Evolutionary conservation across 30 jellyfish, hydroid and myxozoan genomes (phyloP).

Genomic region (Cassiopea xamachana): DNA sequence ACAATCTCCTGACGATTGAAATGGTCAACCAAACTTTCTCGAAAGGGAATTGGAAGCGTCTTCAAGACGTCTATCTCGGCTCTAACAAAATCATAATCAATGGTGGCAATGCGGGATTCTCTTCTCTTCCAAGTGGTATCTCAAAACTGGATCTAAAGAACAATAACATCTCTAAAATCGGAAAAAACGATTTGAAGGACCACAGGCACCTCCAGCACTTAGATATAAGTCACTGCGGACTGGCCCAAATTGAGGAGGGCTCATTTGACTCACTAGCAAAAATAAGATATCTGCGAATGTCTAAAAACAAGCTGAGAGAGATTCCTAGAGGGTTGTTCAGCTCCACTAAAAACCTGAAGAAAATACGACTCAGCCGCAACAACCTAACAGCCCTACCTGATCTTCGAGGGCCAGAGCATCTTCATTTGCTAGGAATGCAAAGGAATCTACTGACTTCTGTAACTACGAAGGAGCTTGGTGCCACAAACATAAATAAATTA

Average conservation of each 20-base stretch:
- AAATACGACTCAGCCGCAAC: neutral
- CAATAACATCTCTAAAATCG: slow-evolving; percentile 8
- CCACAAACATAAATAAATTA: neutral
- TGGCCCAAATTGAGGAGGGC: slow-evolving; percentile 14
- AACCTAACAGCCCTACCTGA: slow-evolving; percentile 31
- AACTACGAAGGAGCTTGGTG: neutral
- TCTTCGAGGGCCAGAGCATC: neutral
- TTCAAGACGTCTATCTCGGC: neutral
- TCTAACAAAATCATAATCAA: slow-evolving; percentile 1
- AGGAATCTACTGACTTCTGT: slow-evolving; percentile 17
- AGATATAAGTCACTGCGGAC: neutral
- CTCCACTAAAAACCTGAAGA: neutral
- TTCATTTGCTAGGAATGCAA: slow-evolving; percentile 3
- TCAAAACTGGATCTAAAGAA: neutral
- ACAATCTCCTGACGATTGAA: slow-evolving; percentile 3
- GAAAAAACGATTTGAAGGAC: neutral
- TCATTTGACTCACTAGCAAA: slow-evolving; percentile 26
- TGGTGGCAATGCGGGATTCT: neutral
- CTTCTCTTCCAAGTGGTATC: slow-evolving; percentile 5
- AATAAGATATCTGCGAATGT: slow-evolving; percentile 10
- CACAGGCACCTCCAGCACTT: neutral
- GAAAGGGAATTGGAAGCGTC: neutral
- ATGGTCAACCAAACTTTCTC: slow-evolving; percentile 9
- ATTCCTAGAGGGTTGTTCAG: slow-evolving; percentile 36
- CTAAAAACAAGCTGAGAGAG: slow-evolving; percentile 1